These are phyloP conservation scores for Aplodontia rufa DNA, from an alignment of 2,113 vertebrate genomes.

Conservation along the genomic window DNA sequence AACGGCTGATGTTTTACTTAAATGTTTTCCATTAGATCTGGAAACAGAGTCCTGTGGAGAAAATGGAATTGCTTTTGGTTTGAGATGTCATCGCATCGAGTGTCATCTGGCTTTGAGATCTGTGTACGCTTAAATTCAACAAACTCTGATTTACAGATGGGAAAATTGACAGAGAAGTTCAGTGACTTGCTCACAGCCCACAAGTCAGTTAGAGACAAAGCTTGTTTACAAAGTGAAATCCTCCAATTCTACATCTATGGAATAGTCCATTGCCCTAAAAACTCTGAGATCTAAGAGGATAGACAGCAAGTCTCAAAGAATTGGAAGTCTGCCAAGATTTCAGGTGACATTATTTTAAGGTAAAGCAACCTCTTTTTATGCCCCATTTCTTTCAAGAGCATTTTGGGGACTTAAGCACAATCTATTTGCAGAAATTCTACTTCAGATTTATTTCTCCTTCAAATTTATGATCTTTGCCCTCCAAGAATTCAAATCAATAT, in stretches of 20 bases:
- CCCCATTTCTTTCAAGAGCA: slow-evolving; percentile 24
- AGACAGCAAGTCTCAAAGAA: background rate
- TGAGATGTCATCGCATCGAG: background rate
- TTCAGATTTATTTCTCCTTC: slow-evolving; percentile 49
- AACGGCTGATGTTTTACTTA: background rate
- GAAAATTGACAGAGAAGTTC: background rate
- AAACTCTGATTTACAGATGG: background rate
- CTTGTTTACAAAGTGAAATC: background rate
- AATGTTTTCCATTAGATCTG: background rate
- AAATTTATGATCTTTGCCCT: slow-evolving; percentile 58
- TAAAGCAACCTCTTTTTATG: background rate
- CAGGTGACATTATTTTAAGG: background rate
- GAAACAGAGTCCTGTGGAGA: background rate
- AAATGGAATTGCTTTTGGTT: background rate
- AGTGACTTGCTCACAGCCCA: background rate
- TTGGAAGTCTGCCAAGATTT: background rate
- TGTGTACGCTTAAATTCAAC: background rate
- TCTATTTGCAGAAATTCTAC: slow-evolving; percentile 21
- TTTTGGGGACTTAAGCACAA: background rate
- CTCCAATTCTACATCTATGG: background rate
- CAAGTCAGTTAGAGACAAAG: background rate
- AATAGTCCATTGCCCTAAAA: background rate
- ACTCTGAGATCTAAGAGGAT: background rate
- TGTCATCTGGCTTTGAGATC: background rate
- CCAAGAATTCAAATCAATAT: slow-evolving; percentile 68